Conservation (phyloP, 2,888 invertebrate genomes). For the Noctua janthe region DNA sequence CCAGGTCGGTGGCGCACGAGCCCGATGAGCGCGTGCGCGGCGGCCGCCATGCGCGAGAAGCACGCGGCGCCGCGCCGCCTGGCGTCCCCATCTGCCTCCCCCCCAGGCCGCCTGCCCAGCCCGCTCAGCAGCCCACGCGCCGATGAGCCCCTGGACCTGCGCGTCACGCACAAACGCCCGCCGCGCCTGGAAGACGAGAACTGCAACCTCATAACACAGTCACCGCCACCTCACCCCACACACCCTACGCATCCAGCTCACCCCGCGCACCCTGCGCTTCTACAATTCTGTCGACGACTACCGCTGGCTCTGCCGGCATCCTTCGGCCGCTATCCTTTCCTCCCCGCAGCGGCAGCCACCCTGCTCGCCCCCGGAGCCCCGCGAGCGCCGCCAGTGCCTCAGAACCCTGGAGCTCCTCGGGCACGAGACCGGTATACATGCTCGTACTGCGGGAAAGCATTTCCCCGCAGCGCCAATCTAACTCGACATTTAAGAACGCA, state of each 20-base stretch:
- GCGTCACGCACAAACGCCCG: conserved; percentile 95
- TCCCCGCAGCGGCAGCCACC: conserved; percentile 87
- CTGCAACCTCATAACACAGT: conserved; percentile 94
- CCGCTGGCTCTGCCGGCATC: conserved; percentile 87
- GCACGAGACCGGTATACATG: conserved; percentile 98
- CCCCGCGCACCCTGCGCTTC: conserved; percentile 88
- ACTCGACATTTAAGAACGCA: conserved; percentile 99
- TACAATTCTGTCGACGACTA: conserved; percentile 87
- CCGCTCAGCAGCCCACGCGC: conserved; percentile 87
- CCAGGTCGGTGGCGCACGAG: conserved; percentile 90
- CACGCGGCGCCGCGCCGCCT: conserved; percentile 97
- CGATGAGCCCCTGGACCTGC: conserved; percentile 96
- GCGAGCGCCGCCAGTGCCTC: conserved; percentile 83
- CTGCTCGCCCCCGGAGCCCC: conserved; percentile 86
- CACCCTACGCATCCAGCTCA: conserved; percentile 91
- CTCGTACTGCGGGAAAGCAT: conserved; percentile 99
- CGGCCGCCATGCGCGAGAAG: conserved; percentile 95
- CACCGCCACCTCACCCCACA: conserved; percentile 89
- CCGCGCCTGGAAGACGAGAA: conserved; percentile 95
- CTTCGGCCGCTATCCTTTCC: conserved; percentile 88
- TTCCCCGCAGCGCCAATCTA: conserved; percentile 98
- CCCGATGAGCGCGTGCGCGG: conserved; percentile 94
- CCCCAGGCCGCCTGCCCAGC: conserved; percentile 87
- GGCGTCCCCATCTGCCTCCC: conserved; percentile 89
- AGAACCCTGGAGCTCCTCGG: conserved; percentile 90